Conservation (phyloP, 2,797 vertebrate species). For the Rachycentron canadum region DNA sequence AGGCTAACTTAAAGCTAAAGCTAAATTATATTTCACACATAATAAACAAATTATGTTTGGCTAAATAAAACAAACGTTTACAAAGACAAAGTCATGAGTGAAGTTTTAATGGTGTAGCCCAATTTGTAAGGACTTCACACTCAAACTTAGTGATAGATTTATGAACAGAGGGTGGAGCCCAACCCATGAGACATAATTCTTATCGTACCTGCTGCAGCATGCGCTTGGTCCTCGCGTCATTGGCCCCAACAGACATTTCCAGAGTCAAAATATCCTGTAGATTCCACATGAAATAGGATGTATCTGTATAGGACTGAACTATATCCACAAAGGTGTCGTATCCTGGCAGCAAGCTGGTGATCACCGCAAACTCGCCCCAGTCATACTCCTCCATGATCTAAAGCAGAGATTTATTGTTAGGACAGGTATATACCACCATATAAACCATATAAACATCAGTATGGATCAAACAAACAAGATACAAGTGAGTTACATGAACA, state of each 20-base stretch:
- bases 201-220: constrained; percentile 90
- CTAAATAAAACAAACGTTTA: background rate
- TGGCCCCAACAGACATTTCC: constrained; percentile 92
- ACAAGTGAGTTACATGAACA: too few species aligned
- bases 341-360: constrained; percentile 96
- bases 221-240: constrained; percentile 86
- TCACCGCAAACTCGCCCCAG: constrained; percentile 94
- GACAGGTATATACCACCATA: too few species aligned
- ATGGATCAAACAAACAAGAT: background rate
- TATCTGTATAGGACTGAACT: constrained; percentile 92
- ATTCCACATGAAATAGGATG: constrained; percentile 94
- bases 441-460: too few species aligned
- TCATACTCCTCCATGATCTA: constrained; percentile 97
- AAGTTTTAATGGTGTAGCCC: background rate
- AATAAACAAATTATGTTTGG: background rate
- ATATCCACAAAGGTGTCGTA: constrained; percentile 93
- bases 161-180: background rate
- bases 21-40: background rate
- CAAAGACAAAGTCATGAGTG: too few species aligned
- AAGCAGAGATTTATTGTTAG: constrained; percentile 49
- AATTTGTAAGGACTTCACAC: background rate
- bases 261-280: constrained; percentile 93
- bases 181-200: background rate
- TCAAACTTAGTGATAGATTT: background rate
- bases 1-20: too few species aligned